Percentiles rank a stretch among this genome's conserved stretches.
These are phyloP conservation scores for Coregonus suidteri DNA, from an alignment of 2,797 vertebrate genomes.

Conservation along the genomic window DNA sequence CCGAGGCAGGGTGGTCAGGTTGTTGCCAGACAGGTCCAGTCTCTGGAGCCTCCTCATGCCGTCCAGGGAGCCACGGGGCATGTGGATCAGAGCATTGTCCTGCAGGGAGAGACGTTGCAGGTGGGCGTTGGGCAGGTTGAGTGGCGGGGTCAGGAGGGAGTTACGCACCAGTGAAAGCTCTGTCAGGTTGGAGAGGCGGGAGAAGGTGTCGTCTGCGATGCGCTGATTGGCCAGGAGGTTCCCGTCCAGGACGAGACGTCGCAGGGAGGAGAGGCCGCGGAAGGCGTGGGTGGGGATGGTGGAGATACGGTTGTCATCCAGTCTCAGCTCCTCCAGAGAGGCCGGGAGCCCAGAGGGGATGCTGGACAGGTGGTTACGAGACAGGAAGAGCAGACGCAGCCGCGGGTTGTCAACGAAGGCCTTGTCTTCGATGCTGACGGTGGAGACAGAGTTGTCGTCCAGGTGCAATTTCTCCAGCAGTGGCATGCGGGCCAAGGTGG, in stretches of 20 bases:
- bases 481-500: constrained; percentile 85
- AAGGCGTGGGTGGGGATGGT: constrained; percentile 92
- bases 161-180: constrained; percentile 92
- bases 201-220: constrained; percentile 92
- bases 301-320: constrained; percentile 96
- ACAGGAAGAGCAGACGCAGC: constrained; percentile 88
- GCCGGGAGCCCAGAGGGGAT: constrained; percentile 91
- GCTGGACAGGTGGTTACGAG: constrained; percentile 93
- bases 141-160: constrained; percentile 86
- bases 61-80: constrained; percentile 86
- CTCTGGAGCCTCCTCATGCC: constrained; percentile 85
- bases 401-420: constrained; percentile 88
- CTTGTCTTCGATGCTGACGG: constrained; percentile 93
- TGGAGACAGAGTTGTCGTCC: constrained; percentile 95
- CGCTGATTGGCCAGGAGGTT: constrained; percentile 95
- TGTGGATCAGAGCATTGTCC: constrained; percentile 90
- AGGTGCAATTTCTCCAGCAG: constrained; percentile 91
- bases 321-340: constrained; percentile 88
- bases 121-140: constrained; percentile 86
- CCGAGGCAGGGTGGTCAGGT: constrained; percentile 88
- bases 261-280: constrained; percentile 84
- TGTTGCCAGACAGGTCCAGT: constrained; percentile 92
- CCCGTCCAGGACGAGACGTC: constrained; percentile 90
- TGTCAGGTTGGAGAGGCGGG: constrained; percentile 87
- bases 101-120: constrained; percentile 89